Evolutionary conservation across 2,888 invertebrate species (phyloP).

Genomic region (Imbricaverruca yamaguchii): DNA sequence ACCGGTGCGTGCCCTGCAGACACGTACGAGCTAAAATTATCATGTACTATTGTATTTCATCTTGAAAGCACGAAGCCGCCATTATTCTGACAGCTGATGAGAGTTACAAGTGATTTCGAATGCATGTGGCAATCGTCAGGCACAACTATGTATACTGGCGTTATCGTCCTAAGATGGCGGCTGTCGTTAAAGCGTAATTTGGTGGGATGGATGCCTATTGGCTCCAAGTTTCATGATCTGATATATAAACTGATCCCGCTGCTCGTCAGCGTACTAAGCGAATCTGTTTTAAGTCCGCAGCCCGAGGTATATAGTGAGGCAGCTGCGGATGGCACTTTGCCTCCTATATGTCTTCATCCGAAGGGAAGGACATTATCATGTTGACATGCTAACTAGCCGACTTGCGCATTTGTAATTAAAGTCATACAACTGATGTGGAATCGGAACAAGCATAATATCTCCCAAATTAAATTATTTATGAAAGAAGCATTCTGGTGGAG

Average conservation of each 20-base stretch:
- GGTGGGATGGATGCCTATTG: not conserved
- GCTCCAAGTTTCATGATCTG: conserved; percentile 8
- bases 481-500: too few relatives aligned
- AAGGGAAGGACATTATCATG: too few relatives aligned
- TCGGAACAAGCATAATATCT: too few relatives aligned
- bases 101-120: conserved; percentile 18
- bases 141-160: not conserved
- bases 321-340: too few relatives aligned
- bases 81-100: conserved; percentile 11
- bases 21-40: conserved; percentile 2
- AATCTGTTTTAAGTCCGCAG: too few relatives aligned
- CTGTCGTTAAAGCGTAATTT: conserved; percentile 1
- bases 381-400: too few relatives aligned
- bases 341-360: too few relatives aligned
- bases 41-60: conserved; percentile 19
- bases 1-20: not conserved
- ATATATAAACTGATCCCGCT: conserved; percentile 1
- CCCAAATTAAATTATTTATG: too few relatives aligned
- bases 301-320: too few relatives aligned
- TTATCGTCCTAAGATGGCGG: conserved; percentile 1
- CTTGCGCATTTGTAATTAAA: too few relatives aligned
- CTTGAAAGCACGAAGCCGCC: not conserved
- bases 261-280: too few relatives aligned
- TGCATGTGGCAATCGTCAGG: conserved; percentile 12
- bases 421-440: too few relatives aligned